Percentiles rank a stretch among this genome's conserved stretches.
phyloP scores from a whole-genome alignment of 2,113 vertebrate genomes.

The Lepus americanus region DNA sequence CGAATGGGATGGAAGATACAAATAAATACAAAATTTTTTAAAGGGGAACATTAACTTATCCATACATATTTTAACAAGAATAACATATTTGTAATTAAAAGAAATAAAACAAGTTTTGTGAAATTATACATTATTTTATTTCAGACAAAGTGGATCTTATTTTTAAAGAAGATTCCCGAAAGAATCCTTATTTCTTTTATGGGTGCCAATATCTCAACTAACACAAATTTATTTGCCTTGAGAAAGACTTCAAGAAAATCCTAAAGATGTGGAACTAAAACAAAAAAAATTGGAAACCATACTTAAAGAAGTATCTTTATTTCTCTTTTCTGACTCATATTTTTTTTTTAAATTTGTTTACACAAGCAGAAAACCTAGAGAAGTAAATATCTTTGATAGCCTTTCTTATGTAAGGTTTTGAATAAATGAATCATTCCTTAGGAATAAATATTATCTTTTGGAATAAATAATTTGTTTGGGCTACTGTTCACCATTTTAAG shows the following conservation, averaged over 20 bases:
- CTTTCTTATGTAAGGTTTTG: slow-evolving; percentile 3
- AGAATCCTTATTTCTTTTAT: neutral
- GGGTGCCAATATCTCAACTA: neutral
- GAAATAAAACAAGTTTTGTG: neutral
- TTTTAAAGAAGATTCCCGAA: slow-evolving; percentile 20
- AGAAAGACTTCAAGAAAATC: slow-evolving; percentile 48
- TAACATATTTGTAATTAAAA: slow-evolving; percentile 11
- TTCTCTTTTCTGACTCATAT: neutral
- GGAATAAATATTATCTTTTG: slow-evolving; percentile 11
- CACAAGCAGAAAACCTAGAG: neutral
- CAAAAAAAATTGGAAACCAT: slow-evolving; percentile 18
- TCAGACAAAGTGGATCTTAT: neutral
- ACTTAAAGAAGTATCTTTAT: slow-evolving; percentile 8
- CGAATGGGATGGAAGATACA: too few species aligned
- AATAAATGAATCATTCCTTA: slow-evolving; percentile 52
- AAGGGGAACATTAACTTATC: neutral
- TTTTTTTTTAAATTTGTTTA: slow-evolving; percentile 3
- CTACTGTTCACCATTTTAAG: slow-evolving; percentile 35
- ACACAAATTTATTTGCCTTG: slow-evolving; percentile 42
- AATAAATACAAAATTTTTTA: too few species aligned
- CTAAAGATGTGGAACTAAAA: slow-evolving; percentile 45
- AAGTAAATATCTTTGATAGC: neutral
- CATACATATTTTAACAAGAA: neutral
- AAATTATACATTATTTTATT: neutral
- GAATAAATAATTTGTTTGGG: slow-evolving; percentile 27